Conservation (phyloP, 2,888 invertebrate genomes). For the Idaea straminata region DNA sequence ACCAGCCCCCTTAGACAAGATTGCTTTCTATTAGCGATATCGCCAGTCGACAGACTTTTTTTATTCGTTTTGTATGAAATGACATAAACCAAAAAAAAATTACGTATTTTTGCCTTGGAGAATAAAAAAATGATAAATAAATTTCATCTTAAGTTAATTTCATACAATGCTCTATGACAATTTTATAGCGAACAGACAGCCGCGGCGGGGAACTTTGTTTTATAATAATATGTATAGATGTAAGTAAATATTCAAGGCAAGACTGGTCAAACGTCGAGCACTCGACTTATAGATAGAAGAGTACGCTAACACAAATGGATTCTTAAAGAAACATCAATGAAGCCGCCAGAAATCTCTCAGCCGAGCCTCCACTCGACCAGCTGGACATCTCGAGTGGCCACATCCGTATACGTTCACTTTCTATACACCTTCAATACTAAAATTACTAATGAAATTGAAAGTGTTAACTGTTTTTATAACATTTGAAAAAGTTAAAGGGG, state of each 20-base stretch:
- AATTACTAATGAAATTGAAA: slow-evolving; percentile 45
- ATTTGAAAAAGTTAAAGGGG: slow-evolving; percentile 4
- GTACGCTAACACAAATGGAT: slow-evolving; percentile 10
- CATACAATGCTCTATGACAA: no score
- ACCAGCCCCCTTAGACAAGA: no score
- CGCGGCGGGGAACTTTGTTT: no score
- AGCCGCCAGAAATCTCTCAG: slow-evolving; percentile 23
- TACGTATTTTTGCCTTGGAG: no score
- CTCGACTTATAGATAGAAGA: neutral
- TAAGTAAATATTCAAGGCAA: neutral
- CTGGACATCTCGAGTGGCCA: slow-evolving; percentile 42
- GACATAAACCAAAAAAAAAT: no score
- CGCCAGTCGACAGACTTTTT: no score
- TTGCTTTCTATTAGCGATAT: no score
- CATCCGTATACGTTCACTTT: slow-evolving; percentile 51
- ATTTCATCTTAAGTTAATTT: no score
- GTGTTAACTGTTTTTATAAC: slow-evolving; percentile 30
- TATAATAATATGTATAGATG: no score
- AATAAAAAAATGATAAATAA: no score
- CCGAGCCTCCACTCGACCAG: slow-evolving; percentile 36
- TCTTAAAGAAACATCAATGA: slow-evolving; percentile 22
- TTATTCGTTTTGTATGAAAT: no score
- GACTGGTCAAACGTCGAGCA: neutral
- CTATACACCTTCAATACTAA: slow-evolving; percentile 40
- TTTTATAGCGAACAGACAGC: no score